Base-by-base conservation (phyloP, 2,797 vertebrate species). In the Botia almorhae region DNA sequence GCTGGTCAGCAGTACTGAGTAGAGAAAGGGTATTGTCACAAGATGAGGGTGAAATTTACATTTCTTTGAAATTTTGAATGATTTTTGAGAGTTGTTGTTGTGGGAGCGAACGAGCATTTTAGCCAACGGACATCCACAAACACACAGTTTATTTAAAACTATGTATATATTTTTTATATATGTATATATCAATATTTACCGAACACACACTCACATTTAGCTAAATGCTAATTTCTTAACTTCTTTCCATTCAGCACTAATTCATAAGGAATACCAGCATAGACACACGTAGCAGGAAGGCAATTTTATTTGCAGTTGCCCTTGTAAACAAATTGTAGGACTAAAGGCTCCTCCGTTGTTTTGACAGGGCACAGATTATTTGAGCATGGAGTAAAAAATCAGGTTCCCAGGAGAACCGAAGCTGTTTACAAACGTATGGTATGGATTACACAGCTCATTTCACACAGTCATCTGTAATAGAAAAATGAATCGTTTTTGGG, bases 401-500 rank as follows among this genome's bases (percentile, higher is more conserved):
- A 87, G 83, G 77, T 92, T 94, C 93, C 91, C 91, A 19, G 70
- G 91, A 95, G 93, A 95, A 89, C 81, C 89, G 81, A 87, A 86
- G 92, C 92, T 95, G 95, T 96, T 96, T 97, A 95, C 94, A 95
- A 94, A 96, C 91, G 93, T 94, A 87, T 89, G 86, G 89, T 95
- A 95, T 97, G 96, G 96, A 96, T 98, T 96, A 95, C 94, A 95
- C 95, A 95, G 93, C 93, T 96, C 96, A 96, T 97, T 98, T 97
- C 95, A 93, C 94, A 93, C 94, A 91, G 95, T 96, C 94, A 95
- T 97, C 92, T 86, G 90, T 97, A 96, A 97, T 96, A 94, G 96
- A 95, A 96, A 96, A 96, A 94, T 91, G 89, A 94, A 94, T 95
- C 93, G 93, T 92, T 96, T 95, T 90, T 88, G 88, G 89, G 94